phyloP scores from a whole-genome alignment of 1,140 invertebrate genomes.

The Pemphigus obesinymphae region DNA sequence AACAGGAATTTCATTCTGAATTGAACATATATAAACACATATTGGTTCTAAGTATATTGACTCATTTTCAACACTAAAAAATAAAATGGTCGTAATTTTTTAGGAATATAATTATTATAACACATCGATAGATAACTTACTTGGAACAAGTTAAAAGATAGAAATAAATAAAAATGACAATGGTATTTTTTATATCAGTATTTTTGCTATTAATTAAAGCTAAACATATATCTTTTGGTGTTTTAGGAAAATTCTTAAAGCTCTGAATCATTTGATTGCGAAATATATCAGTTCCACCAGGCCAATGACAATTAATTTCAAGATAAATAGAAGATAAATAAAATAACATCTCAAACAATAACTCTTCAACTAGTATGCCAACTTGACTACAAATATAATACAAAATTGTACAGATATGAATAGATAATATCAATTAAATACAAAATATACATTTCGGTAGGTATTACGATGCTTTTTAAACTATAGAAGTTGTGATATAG shows the following conservation, averaged over 20 bases:
- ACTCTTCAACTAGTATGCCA: background rate
- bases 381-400: background rate
- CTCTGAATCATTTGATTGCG: background rate
- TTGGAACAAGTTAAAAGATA: conserved; percentile 31
- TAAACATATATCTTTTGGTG: conserved; percentile 17
- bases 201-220: background rate
- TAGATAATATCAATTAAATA: no score
- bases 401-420: background rate
- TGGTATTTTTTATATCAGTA: background rate
- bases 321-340: background rate
- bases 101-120: background rate
- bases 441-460: no score
- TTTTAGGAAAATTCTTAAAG: conserved; percentile 19
- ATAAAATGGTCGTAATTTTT: no score
- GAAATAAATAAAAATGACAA: conserved; percentile 22
- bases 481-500: no score
- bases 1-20: background rate
- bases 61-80: conserved; percentile 8
- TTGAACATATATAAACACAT: conserved; percentile 5
- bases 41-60: conserved; percentile 18
- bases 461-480: no score
- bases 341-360: background rate
- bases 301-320: conserved; percentile 4
- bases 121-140: background rate
- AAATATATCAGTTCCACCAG: conserved; percentile 12